Evolutionary conservation across 2,797 vertebrate genomes (phyloP).

Genomic region (Anguilla obscura): DNA sequence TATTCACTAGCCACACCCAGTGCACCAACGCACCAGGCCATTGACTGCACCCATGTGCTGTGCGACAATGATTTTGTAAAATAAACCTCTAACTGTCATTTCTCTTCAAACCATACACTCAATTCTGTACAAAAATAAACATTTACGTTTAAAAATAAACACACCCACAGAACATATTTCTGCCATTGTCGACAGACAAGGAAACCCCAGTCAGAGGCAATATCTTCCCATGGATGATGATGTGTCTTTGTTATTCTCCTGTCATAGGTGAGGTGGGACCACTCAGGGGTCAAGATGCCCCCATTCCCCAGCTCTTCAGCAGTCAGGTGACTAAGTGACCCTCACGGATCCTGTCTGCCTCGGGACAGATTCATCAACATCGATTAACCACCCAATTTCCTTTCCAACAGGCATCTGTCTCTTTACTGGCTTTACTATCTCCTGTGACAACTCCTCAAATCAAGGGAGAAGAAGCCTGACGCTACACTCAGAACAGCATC

Average conservation of each 20-base stretch:
- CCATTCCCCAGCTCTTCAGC: neutral
- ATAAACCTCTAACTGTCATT: neutral
- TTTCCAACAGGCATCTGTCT: neutral
- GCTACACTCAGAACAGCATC: neutral
- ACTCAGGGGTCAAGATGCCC: neutral
- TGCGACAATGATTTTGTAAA: too few relatives aligned
- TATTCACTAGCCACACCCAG: too few relatives aligned
- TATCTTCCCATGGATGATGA: neutral
- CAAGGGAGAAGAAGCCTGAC: neutral
- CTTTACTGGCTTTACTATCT: constrained; percentile 21
- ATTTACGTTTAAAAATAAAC: neutral
- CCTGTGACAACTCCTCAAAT: neutral
- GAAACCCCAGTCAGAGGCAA: neutral
- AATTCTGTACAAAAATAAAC: neutral
- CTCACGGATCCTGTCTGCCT: neutral
- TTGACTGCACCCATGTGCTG: too few relatives aligned
- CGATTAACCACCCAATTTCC: neutral
- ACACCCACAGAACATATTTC: neutral
- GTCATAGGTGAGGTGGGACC: neutral
- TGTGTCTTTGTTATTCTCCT: neutral
- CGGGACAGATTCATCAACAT: neutral
- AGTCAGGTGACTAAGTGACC: neutral
- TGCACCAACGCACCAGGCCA: too few relatives aligned
- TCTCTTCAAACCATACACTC: neutral
- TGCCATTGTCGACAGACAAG: neutral